phyloP scores from a whole-genome alignment of 2,113 vertebrate genomes.

The Gymnobelideus leadbeateri region DNA sequence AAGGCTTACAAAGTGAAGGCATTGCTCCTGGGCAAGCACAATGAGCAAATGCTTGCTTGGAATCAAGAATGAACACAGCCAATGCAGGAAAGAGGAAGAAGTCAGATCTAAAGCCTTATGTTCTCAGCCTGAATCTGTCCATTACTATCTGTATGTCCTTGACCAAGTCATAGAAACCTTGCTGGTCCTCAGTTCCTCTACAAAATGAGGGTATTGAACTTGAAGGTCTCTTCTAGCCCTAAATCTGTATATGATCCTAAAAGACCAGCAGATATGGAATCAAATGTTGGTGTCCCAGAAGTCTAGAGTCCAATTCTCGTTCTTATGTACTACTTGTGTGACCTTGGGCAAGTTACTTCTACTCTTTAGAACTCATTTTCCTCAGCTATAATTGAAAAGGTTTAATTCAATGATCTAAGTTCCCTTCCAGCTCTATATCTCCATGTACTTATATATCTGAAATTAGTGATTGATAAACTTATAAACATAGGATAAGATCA shows the following conservation, averaged over 20 bases:
- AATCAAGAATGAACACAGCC: too few relatives aligned
- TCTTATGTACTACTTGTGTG: not conserved
- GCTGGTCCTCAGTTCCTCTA: not conserved
- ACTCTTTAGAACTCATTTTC: not conserved
- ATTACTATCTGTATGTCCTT: not conserved
- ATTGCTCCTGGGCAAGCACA: not conserved
- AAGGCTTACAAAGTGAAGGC: too few relatives aligned
- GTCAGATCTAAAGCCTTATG: not conserved
- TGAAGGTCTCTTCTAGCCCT: not conserved
- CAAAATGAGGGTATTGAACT: not conserved
- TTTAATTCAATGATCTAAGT: not conserved
- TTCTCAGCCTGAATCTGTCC: not conserved
- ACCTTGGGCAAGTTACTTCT: too few relatives aligned
- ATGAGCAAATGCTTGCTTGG: not conserved
- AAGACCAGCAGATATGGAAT: not conserved
- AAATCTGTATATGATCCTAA: not conserved
- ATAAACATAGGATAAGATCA: not conserved
- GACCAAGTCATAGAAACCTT: not conserved
- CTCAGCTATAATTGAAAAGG: not conserved
- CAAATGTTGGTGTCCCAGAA: not conserved
- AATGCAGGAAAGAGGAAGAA: too few relatives aligned
- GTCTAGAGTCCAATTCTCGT: not conserved
- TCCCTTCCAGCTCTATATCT: not conserved
- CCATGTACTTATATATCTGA: not conserved
- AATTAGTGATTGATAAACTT: not conserved